A percentile compares a stretch with the other conserved stretches of the same genome.
Conservation (phyloP, 1,140 invertebrate species). For the Argopecten irradians region DNA sequence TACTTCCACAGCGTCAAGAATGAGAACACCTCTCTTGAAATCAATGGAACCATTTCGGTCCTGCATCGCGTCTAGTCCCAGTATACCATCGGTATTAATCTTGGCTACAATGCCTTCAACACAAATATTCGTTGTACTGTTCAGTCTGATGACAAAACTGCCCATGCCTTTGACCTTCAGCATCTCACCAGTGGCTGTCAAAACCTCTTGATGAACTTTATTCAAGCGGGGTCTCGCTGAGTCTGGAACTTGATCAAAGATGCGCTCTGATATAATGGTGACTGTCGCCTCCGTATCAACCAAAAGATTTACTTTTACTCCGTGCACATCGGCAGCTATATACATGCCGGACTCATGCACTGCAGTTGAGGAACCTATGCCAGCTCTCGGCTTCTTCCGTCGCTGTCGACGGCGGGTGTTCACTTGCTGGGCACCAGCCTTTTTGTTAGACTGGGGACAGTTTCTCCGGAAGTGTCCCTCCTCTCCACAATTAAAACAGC, state of each 20-base stretch:
- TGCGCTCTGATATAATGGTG: slow-evolving; percentile 24
- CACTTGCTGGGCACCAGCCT: too few relatives aligned
- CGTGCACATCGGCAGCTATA: slow-evolving; percentile 17
- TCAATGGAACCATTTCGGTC: too few relatives aligned
- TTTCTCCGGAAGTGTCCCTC: too few relatives aligned
- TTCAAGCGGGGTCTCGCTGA: neutral
- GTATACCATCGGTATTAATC: slow-evolving; percentile 36
- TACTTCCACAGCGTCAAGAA: neutral
- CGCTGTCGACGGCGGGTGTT: too few relatives aligned
- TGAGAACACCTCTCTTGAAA: neutral
- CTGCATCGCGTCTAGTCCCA: too few relatives aligned
- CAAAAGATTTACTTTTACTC: neutral
- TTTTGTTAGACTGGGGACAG: too few relatives aligned
- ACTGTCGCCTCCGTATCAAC: slow-evolving; percentile 45
- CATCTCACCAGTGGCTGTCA: neutral
- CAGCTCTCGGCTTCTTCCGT: too few relatives aligned
- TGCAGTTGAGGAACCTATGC: neutral
- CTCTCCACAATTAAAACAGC: too few relatives aligned
- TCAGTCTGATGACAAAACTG: neutral
- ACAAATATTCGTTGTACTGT: neutral
- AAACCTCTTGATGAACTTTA: neutral
- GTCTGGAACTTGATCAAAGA: neutral
- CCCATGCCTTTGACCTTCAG: neutral
- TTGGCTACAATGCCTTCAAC: slow-evolving; percentile 34
- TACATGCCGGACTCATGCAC: slow-evolving; percentile 35